A percentile compares a stretch with the other conserved stretches of the same genome.
phyloP scores from a whole-genome alignment of 2,797 vertebrate genomes.

The Brachyrhaphis roseni region DNA sequence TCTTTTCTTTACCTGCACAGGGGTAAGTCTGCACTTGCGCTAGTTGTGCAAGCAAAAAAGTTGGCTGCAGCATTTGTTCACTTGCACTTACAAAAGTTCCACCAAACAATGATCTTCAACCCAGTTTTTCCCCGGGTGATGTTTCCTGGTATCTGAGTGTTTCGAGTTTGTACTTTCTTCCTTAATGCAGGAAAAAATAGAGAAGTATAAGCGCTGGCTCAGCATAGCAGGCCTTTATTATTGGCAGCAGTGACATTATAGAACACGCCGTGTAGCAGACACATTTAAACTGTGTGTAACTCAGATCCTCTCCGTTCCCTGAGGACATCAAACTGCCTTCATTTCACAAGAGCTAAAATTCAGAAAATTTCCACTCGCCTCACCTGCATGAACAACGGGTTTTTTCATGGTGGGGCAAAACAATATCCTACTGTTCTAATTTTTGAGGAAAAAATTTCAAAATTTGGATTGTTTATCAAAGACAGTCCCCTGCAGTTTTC shows the following conservation, averaged over 20 bases:
- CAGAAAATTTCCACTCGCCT: slow-evolving; percentile 31
- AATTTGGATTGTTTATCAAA: neutral
- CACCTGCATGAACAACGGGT: neutral
- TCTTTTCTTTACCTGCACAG: neutral
- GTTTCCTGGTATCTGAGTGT: slow-evolving; percentile 17
- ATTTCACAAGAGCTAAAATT: slow-evolving; percentile 36
- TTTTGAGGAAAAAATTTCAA: neutral
- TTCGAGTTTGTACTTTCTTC: slow-evolving; percentile 47
- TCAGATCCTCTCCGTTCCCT: slow-evolving; percentile 44
- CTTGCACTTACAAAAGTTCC: neutral
- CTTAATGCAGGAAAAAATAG: slow-evolving; percentile 40
- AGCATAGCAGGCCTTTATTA: slow-evolving; percentile 56
- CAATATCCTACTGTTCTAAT: neutral
- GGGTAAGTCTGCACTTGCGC: neutral
- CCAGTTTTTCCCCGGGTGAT: neutral
- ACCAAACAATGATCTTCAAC: neutral
- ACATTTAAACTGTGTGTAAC: slow-evolving; percentile 51
- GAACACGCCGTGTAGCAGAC: slow-evolving; percentile 47
- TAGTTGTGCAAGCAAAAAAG: neutral
- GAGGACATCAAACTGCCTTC: slow-evolving; percentile 26
- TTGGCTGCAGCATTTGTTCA: neutral
- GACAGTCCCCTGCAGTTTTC: neutral
- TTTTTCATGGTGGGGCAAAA: neutral
- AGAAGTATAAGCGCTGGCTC: slow-evolving; percentile 60
- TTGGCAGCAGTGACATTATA: slow-evolving; percentile 62